Conservation (phyloP, 2,888 invertebrate species). For the Prosopocoilus inquinatus region DNA sequence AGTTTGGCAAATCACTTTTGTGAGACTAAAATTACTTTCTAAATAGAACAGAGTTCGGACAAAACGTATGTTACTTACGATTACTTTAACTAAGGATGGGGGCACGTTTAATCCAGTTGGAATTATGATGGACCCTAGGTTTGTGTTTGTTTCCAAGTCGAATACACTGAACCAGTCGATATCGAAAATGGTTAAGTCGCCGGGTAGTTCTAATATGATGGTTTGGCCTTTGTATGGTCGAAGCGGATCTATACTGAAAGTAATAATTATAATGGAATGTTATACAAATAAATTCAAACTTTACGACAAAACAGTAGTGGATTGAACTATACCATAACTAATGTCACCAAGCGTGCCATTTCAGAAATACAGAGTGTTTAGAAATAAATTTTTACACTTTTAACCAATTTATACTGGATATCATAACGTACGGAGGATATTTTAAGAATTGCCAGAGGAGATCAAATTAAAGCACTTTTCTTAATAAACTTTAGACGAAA, state of each 20-base stretch:
- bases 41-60: not conserved
- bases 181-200: conserved; percentile 76
- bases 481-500: too few relatives aligned
- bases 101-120: conserved; percentile 83
- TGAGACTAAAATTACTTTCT: conserved; percentile 49
- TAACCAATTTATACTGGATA: too few relatives aligned
- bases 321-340: too few relatives aligned
- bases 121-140: conserved; percentile 72
- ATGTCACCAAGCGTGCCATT: too few relatives aligned
- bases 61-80: conserved; percentile 38
- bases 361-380: too few relatives aligned
- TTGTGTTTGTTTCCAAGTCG: conserved; percentile 66
- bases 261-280: conserved; percentile 6
- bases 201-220: conserved; percentile 73
- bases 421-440: too few relatives aligned
- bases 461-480: too few relatives aligned
- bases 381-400: too few relatives aligned
- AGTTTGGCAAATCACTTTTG: conserved; percentile 73
- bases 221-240: conserved; percentile 71
- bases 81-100: conserved; percentile 71
- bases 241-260: conserved; percentile 72
- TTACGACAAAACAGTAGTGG: too few relatives aligned
- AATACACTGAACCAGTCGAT: conserved; percentile 83
- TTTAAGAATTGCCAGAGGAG: too few relatives aligned
- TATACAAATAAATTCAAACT: too few relatives aligned